phyloP scores from a whole-genome alignment of 2,797 vertebrate species.

The Fistularia tabacaria region DNA sequence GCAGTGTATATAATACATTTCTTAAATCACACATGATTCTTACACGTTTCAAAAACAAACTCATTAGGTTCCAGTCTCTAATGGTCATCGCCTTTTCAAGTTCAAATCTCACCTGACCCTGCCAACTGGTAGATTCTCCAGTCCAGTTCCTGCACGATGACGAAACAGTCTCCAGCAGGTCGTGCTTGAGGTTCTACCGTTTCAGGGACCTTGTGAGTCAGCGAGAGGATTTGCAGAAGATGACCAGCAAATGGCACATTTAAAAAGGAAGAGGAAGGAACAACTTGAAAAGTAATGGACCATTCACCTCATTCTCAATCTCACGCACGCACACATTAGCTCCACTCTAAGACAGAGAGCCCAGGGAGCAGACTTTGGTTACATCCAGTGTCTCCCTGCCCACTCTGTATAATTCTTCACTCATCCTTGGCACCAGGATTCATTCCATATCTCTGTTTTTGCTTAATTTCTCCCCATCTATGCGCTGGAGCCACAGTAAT shows the following conservation, averaged over 20 bases:
- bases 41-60: conserved; percentile 71
- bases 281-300: conserved; percentile 52
- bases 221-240: conserved; percentile 34
- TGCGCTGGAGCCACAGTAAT: conserved; percentile 38
- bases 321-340: conserved; percentile 39
- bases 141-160: conserved; percentile 24
- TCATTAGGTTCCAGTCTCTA: conserved; percentile 55
- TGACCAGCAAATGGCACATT: conserved; percentile 65
- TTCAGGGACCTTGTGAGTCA: conserved; percentile 15
- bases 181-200: conserved; percentile 32
- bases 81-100: conserved; percentile 47
- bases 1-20: conserved; percentile 78
- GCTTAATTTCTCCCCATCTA: conserved; percentile 32
- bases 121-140: conserved; percentile 14
- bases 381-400: conserved; percentile 49
- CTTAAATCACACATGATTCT: conserved; percentile 76
- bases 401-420: conserved; percentile 37
- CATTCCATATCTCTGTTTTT: conserved; percentile 22
- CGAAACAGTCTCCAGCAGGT: conserved; percentile 43
- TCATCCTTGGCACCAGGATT: conserved; percentile 43
- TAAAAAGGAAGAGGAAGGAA: conserved; percentile 25
- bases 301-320: conserved; percentile 51
- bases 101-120: conserved; percentile 22
- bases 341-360: conserved; percentile 61
- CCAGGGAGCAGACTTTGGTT: conserved; percentile 62